A percentile compares a stretch with the other conserved stretches of the same genome.
Evolutionary conservation across 2,888 invertebrate species (phyloP).

Genomic region (Hedychridium roseum): DNA sequence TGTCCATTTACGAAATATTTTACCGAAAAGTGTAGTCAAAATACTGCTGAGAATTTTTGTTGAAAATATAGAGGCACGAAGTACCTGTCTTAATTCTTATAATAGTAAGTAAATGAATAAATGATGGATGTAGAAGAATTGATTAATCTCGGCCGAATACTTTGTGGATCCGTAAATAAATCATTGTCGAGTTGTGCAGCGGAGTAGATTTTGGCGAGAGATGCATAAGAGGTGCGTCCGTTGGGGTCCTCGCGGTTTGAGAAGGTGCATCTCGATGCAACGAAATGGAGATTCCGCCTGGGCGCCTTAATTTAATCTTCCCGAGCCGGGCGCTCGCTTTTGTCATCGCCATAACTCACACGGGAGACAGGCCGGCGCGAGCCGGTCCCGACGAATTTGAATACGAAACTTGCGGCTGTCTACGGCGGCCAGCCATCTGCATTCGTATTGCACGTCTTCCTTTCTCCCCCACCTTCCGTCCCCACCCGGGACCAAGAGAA

Average conservation of each 20-base stretch:
- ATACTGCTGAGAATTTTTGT: no score
- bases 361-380: slow-evolving; percentile 24
- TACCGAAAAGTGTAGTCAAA: no score
- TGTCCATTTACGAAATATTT: no score
- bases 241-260: slow-evolving; percentile 12
- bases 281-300: slow-evolving; percentile 5
- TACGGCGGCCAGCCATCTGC: slow-evolving; percentile 32
- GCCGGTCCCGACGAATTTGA: slow-evolving; percentile 36
- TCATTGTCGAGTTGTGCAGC: slow-evolving; percentile 1
- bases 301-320: slow-evolving; percentile 32
- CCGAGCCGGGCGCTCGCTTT: slow-evolving; percentile 26
- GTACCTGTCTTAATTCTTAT: no score
- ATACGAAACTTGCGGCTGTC: slow-evolving; percentile 39
- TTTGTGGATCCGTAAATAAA: neutral
- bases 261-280: slow-evolving; percentile 6
- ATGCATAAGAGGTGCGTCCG: neutral
- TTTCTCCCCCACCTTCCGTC: no score
- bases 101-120: no score
- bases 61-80: no score
- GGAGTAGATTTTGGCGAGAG: neutral
- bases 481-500: slow-evolving; percentile 9
- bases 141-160: neutral
- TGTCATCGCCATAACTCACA: slow-evolving; percentile 36
- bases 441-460: slow-evolving; percentile 28
- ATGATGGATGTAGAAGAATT: no score